Percentiles rank a stretch among this genome's conserved stretches.
These are phyloP conservation scores for Diabrotica virgifera DNA, from an alignment of 1,140 invertebrate genomes.

Conservation along the genomic window DNA sequence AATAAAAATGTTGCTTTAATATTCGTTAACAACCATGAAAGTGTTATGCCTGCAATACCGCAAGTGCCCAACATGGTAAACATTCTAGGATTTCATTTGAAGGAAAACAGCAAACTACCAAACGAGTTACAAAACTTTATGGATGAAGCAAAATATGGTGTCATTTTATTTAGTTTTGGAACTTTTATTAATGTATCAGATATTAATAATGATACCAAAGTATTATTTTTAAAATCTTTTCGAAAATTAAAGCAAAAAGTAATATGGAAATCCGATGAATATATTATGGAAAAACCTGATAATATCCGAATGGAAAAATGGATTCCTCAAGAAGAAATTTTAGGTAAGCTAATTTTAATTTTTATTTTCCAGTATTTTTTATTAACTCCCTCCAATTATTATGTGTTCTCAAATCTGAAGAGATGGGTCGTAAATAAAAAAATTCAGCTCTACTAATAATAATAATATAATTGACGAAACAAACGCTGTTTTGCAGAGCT, in stretches of 20 bases:
- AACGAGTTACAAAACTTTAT: constrained; percentile 50
- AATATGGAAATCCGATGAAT: constrained; percentile 67
- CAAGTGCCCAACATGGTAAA: constrained; percentile 55
- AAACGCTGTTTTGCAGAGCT: too few relatives aligned
- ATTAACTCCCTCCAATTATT: too few relatives aligned
- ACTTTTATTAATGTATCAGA: constrained; percentile 50
- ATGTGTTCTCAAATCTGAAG: too few relatives aligned
- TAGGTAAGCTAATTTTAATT: too few relatives aligned
- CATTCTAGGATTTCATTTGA: constrained; percentile 55
- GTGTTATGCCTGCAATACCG: constrained; percentile 54
- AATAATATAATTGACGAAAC: too few relatives aligned
- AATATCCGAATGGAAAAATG: constrained; percentile 65
- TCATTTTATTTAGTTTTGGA: constrained; percentile 58
- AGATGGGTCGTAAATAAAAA: too few relatives aligned
- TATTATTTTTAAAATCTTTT: constrained; percentile 42
- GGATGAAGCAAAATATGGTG: constrained; percentile 51
- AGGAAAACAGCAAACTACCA: constrained; percentile 42
- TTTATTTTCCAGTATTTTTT: too few relatives aligned
- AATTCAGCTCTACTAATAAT: too few relatives aligned
- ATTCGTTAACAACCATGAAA: constrained; percentile 58
- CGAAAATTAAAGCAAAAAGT: constrained; percentile 45
- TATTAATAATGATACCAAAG: constrained; percentile 45
- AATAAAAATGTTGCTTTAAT: constrained; percentile 52
- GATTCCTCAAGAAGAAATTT: constrained; percentile 68
- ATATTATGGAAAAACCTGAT: constrained; percentile 52